These are phyloP conservation scores for Rousettus leschenaultii DNA, from an alignment of 2,113 vertebrate species.

Conservation along the genomic window DNA sequence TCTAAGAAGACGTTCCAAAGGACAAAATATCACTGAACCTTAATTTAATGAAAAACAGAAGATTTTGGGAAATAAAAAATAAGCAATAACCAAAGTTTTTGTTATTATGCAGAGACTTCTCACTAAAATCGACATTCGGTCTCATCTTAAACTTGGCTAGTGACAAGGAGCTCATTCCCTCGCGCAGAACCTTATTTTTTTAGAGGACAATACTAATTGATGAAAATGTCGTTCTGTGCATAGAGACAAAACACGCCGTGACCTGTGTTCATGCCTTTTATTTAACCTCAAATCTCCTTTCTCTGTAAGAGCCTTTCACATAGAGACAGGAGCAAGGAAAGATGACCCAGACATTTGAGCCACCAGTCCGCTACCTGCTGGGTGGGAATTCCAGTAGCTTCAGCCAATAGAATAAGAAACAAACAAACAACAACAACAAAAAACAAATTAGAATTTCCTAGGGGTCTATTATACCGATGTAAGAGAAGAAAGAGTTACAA, in stretches of 20 bases:
- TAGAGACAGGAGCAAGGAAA: not conserved
- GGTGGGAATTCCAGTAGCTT: not conserved
- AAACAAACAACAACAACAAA: not conserved
- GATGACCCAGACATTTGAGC: not conserved
- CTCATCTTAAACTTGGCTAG: not conserved
- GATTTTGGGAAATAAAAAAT: not conserved
- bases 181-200: not conserved
- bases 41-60: not conserved
- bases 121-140: not conserved
- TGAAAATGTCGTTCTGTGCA: not conserved
- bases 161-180: not conserved
- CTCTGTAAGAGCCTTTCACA: not conserved
- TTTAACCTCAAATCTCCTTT: not conserved
- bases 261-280: not conserved
- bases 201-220: not conserved
- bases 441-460: not conserved
- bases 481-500: not conserved
- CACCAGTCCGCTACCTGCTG: not conserved
- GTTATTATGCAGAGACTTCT: not conserved
- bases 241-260: not conserved
- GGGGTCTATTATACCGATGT: not conserved
- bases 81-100: not conserved
- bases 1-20: not conserved
- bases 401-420: not conserved
- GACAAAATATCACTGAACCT: not conserved